These are phyloP conservation scores for Isichthys henryi DNA, from an alignment of 2,113 vertebrate species.

Conservation along the genomic window DNA sequence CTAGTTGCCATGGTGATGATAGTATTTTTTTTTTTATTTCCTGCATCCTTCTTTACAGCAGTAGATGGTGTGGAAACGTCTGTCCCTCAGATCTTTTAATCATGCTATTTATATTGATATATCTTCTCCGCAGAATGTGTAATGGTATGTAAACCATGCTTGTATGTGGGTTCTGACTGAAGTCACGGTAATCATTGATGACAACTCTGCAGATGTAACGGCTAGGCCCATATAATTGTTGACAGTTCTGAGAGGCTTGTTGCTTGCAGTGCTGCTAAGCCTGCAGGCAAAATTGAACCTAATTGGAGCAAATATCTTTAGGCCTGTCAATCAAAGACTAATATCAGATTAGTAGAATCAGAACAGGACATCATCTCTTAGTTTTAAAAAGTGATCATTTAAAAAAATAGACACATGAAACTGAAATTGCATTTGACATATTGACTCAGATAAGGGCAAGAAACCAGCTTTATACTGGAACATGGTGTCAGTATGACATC, in stretches of 20 bases:
- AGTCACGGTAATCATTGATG: neutral
- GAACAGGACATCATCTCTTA: neutral
- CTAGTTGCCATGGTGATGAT: slow-evolving; percentile 66
- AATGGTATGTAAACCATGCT: slow-evolving; percentile 15
- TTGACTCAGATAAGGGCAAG: neutral
- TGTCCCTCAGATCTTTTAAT: slow-evolving; percentile 38
- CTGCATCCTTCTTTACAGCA: slow-evolving; percentile 63
- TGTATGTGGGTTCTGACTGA: slow-evolving; percentile 6
- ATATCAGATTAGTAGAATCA: neutral
- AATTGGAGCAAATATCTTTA: slow-evolving; percentile 11
- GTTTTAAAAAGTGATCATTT: neutral
- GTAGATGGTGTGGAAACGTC: slow-evolving; percentile 54
- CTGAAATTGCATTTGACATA: neutral
- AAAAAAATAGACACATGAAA: neutral
- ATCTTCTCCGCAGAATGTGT: neutral
- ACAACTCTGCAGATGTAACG: neutral
- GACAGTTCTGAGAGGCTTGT: slow-evolving; percentile 11
- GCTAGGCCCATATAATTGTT: slow-evolving; percentile 14
- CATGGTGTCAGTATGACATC: neutral
- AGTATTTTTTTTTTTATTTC: slow-evolving; percentile 17
- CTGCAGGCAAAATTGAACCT: neutral
- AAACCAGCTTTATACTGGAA: neutral
- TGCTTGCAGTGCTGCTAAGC: slow-evolving; percentile 2
- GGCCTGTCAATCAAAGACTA: slow-evolving; percentile 6
- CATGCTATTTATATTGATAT: slow-evolving; percentile 14